These are phyloP conservation scores for Anastrepha ludens DNA, from an alignment of 1,140 invertebrate genomes.

Conservation along the genomic window DNA sequence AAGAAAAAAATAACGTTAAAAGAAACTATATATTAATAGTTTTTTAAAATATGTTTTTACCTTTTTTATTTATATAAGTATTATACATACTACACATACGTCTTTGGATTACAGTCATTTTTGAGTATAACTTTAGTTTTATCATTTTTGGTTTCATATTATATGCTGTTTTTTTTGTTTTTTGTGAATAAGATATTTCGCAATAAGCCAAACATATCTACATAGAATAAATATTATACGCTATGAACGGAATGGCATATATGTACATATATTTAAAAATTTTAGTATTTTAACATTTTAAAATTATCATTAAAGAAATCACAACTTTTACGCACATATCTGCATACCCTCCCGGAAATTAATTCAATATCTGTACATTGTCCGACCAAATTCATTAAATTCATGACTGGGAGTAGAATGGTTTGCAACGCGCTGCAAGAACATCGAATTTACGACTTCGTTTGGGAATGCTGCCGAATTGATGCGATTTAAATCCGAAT, in stretches of 20 bases:
- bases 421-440: no score
- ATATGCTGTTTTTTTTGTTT: neutral
- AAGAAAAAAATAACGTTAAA: no score
- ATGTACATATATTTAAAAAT: neutral
- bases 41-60: slow-evolving; percentile 14
- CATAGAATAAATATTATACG: neutral
- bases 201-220: slow-evolving; percentile 3
- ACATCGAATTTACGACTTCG: no score
- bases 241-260: neutral
- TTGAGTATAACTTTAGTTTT: slow-evolving; percentile 7
- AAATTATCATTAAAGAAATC: neutral
- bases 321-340: neutral
- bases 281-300: neutral
- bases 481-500: no score
- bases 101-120: slow-evolving; percentile 35
- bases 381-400: no score
- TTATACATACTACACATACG: neutral
- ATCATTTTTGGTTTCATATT: neutral
- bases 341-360: no score
- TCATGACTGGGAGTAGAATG: no score
- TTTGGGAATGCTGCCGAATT: no score
- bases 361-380: no score
- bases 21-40: no score
- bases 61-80: neutral
- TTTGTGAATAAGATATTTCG: neutral